Evolutionary conservation across 2,888 invertebrate genomes (phyloP).

Genomic region (Caenorhabditis macrosperma): DNA sequence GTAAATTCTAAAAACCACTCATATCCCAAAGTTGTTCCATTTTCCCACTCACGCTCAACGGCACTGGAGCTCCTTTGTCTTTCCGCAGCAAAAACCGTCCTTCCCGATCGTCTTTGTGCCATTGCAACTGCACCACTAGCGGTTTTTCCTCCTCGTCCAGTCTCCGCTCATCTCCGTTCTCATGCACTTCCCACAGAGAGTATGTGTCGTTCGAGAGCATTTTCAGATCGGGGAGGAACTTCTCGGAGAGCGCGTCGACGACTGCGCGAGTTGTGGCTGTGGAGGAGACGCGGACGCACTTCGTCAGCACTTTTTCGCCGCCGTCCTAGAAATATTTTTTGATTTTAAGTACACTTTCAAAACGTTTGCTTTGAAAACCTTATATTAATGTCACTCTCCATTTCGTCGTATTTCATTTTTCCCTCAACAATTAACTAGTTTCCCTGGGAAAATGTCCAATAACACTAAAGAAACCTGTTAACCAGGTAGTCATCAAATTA

Average conservation of each 20-base stretch:
- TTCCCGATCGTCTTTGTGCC: slow-evolving; percentile 98
- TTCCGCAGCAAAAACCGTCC: slow-evolving; percentile 92
- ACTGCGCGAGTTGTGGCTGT: slow-evolving; percentile 94
- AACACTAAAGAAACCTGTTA: too few relatives aligned
- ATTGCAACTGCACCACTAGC: slow-evolving; percentile 95
- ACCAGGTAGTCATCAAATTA: too few relatives aligned
- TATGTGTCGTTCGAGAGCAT: slow-evolving; percentile 88
- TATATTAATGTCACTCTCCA: too few relatives aligned
- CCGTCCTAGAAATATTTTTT: slow-evolving; percentile 86
- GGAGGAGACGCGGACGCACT: slow-evolving; percentile 97
- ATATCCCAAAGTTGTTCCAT: background rate
- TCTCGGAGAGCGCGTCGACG: slow-evolving; percentile 96
- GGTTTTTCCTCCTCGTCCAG: slow-evolving; percentile 94
- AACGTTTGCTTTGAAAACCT: too few relatives aligned
- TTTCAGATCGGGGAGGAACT: slow-evolving; percentile 99
- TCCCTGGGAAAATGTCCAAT: too few relatives aligned
- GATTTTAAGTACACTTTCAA: background rate
- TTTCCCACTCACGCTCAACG: slow-evolving; percentile 61
- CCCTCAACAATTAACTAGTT: too few relatives aligned
- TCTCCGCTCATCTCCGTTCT: slow-evolving; percentile 90
- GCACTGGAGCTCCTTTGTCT: slow-evolving; percentile 56
- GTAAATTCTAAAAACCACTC: slow-evolving; percentile 40
- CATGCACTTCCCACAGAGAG: slow-evolving; percentile 86
- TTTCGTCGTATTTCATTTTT: too few relatives aligned
- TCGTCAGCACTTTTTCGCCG: slow-evolving; percentile 97